Evolutionary conservation across 2,888 invertebrate genomes (phyloP).

Genomic region (Hydropsyche betteni): DNA sequence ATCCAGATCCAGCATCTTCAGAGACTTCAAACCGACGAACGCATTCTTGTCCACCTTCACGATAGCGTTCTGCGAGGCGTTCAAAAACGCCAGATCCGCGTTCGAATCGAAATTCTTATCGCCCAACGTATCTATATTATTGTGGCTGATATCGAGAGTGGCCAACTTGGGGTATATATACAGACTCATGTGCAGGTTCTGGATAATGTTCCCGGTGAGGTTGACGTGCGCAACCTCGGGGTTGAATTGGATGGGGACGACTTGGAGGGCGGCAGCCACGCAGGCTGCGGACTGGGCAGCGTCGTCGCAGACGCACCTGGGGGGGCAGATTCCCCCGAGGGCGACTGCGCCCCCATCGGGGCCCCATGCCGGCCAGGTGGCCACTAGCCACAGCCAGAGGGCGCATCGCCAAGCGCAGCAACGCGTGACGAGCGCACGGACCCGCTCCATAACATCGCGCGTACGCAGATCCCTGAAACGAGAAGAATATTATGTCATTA

Average conservation of each 20-base stretch:
- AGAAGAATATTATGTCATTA: slow-evolving; percentile 4
- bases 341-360: slow-evolving; percentile 60
- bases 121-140: slow-evolving; percentile 82
- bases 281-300: slow-evolving; percentile 78
- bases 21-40: slow-evolving; percentile 75
- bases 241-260: slow-evolving; percentile 88
- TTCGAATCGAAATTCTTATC: slow-evolving; percentile 84
- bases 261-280: slow-evolving; percentile 80
- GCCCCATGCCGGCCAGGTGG: slow-evolving; percentile 67
- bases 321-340: slow-evolving; percentile 75
- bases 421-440: slow-evolving; percentile 65
- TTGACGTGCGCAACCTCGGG: slow-evolving; percentile 86
- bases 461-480: slow-evolving; percentile 46
- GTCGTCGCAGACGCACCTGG: slow-evolving; percentile 84
- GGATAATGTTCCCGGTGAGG: slow-evolving; percentile 84
- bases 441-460: slow-evolving; percentile 55
- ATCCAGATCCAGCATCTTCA: slow-evolving; percentile 77
- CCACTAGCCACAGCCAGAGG: slow-evolving; percentile 65
- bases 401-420: slow-evolving; percentile 64
- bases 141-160: slow-evolving; percentile 83
- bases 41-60: slow-evolving; percentile 78
- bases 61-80: slow-evolving; percentile 80
- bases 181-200: slow-evolving; percentile 79
- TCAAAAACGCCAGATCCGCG: slow-evolving; percentile 75
- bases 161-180: slow-evolving; percentile 82